These are phyloP conservation scores for Diaperis boleti DNA, from an alignment of 2,888 invertebrate species.

Conservation along the genomic window DNA sequence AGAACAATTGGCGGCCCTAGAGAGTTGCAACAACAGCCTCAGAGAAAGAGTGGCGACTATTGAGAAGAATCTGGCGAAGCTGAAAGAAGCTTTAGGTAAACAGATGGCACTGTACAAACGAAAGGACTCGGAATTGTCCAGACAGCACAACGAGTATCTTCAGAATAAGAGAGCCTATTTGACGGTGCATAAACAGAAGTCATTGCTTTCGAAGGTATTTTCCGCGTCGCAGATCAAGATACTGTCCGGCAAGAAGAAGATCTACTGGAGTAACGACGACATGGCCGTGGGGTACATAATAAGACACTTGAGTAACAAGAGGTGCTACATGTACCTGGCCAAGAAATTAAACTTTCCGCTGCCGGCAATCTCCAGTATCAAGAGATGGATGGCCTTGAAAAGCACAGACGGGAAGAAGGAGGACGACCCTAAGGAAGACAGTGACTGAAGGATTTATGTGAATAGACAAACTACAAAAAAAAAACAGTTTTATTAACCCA, in stretches of 20 bases:
- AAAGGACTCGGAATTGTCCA: constrained; percentile 43
- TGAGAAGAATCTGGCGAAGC: constrained; percentile 21
- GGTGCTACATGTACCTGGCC: constrained; percentile 53
- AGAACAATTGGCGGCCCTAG: constrained; percentile 36
- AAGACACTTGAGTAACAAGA: constrained; percentile 53
- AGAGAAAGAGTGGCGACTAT: constrained; percentile 10
- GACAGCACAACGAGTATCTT: constrained; percentile 40
- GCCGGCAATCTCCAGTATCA: constrained; percentile 55
- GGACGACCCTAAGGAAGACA: neutral
- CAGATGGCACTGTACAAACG: constrained; percentile 12
- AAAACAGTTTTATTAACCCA: neutral
- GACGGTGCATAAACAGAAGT: constrained; percentile 46
- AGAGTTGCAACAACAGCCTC: constrained; percentile 24
- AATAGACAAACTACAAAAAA: neutral
- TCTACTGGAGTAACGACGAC: constrained; percentile 57
- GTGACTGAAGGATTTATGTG: neutral
- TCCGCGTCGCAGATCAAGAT: constrained; percentile 56
- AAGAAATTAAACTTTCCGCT: constrained; percentile 56
- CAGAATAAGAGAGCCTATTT: constrained; percentile 39
- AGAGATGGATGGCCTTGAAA: constrained; percentile 52
- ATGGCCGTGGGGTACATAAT: constrained; percentile 58
- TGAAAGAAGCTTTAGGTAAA: constrained; percentile 1
- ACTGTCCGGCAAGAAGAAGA: constrained; percentile 53
- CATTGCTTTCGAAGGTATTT: constrained; percentile 54
- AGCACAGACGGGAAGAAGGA: neutral